These are phyloP conservation scores for Noctua fimbriata DNA, from an alignment of 2,888 invertebrate genomes.

Conservation along the genomic window DNA sequence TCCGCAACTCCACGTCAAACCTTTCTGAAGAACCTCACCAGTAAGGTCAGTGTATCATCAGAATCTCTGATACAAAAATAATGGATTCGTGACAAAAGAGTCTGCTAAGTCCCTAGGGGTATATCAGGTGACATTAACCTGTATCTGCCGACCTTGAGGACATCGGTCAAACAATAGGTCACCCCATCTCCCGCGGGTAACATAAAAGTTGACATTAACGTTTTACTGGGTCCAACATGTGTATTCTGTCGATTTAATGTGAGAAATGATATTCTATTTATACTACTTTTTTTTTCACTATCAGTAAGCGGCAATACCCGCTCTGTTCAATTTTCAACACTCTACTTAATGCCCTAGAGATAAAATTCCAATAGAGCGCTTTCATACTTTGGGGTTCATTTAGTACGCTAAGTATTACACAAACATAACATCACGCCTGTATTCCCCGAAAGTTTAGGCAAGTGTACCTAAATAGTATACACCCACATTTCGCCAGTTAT, in stretches of 20 bases:
- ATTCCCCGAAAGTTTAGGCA: too few species aligned
- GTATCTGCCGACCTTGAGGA: constrained; percentile 40
- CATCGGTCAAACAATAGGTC: constrained; percentile 52
- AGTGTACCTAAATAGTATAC: too few species aligned
- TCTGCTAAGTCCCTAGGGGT: background rate
- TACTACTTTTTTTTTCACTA: background rate
- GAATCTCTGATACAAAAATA: constrained; percentile 13
- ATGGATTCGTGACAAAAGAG: constrained; percentile 21
- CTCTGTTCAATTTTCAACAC: background rate
- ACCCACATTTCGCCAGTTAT: too few species aligned
- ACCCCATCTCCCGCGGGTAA: constrained; percentile 33
- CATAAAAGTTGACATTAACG: constrained; percentile 52
- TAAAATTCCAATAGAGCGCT: background rate
- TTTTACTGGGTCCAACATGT: constrained; percentile 28
- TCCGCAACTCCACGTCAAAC: too few species aligned
- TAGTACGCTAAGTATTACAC: background rate
- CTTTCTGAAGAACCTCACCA: too few species aligned
- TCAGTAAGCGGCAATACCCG: background rate
- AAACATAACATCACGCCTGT: background rate
- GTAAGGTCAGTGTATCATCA: too few species aligned
- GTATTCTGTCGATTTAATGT: constrained; percentile 10
- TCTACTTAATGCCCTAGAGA: fast-evolving
- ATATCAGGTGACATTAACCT: constrained; percentile 40
- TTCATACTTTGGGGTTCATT: background rate
- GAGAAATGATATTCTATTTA: constrained; percentile 11